A percentile compares a stretch with the other conserved stretches of the same genome.
Conservation (phyloP, 2,797 vertebrate genomes). For the Anguilla marmorata region DNA sequence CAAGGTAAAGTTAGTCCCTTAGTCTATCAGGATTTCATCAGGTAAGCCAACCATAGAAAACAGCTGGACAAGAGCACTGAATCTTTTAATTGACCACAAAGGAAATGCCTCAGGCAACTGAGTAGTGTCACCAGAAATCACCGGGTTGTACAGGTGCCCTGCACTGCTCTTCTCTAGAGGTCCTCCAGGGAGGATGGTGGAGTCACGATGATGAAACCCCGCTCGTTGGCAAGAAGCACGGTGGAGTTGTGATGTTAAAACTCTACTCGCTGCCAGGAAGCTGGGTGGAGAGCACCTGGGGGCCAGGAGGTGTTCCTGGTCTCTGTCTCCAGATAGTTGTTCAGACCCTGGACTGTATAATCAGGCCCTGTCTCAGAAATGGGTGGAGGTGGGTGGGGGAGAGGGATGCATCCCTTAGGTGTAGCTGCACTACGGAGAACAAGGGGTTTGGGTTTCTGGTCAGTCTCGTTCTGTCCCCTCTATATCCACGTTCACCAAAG, state of each 20-base stretch:
- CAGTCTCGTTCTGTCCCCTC: background rate
- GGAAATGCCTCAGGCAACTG: conserved; percentile 26
- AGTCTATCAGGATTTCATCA: conserved; percentile 15
- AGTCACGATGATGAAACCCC: too few relatives aligned
- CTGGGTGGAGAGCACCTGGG: background rate
- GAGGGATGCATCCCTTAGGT: background rate
- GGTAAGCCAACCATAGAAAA: conserved; percentile 1
- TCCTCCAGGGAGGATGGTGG: background rate
- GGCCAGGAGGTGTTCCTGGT: background rate
- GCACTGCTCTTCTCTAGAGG: conserved; percentile 18
- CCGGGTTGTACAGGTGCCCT: conserved; percentile 28
- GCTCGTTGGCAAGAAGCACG: background rate
- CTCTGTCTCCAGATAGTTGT: background rate
- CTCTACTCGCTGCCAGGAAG: background rate
- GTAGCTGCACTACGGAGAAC: background rate
- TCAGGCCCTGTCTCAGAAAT: background rate
- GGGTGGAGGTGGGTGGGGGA: background rate
- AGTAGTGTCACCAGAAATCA: conserved; percentile 28
- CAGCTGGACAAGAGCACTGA: background rate
- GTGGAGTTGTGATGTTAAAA: background rate
- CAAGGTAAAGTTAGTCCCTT: conserved; percentile 30
- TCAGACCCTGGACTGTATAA: background rate
- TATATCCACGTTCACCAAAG: background rate
- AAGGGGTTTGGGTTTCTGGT: background rate
- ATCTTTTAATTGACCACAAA: background rate